phyloP scores from a whole-genome alignment of 2,888 invertebrate genomes.

The Leptothorax acervorum region DNA sequence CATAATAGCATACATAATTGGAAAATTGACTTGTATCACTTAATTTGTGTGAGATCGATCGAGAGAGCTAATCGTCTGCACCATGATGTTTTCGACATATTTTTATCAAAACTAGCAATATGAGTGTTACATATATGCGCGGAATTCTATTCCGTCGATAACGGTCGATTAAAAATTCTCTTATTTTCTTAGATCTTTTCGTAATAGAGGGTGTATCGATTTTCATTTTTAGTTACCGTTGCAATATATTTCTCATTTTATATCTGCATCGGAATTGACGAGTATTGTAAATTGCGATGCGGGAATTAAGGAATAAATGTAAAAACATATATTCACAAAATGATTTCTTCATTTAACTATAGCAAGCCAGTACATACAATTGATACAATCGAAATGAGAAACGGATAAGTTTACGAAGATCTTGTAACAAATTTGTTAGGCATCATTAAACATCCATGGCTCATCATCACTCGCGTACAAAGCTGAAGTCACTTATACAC shows the following conservation, averaged over 20 bases:
- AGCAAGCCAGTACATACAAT: constrained; percentile 29
- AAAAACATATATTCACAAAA: constrained; percentile 24
- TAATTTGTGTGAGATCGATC: too few species aligned
- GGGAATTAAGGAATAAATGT: background rate
- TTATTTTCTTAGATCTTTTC: too few species aligned
- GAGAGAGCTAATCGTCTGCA: too few species aligned
- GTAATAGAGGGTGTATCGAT: background rate
- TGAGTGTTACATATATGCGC: too few species aligned
- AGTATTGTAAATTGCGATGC: background rate
- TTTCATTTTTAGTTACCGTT: background rate
- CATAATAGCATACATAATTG: too few species aligned
- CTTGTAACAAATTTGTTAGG: constrained; percentile 43
- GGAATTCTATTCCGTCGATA: too few species aligned
- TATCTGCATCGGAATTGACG: background rate
- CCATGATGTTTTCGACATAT: too few species aligned
- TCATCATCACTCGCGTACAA: constrained; percentile 16
- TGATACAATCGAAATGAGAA: constrained; percentile 12
- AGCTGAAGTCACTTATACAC: constrained; percentile 37
- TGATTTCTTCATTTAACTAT: constrained; percentile 40
- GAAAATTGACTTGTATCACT: too few species aligned
- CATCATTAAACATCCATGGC: constrained; percentile 12
- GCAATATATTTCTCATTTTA: background rate
- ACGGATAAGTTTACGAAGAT: constrained; percentile 1
- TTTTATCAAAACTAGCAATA: too few species aligned
- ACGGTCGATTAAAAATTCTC: too few species aligned